These are phyloP conservation scores for Nicator chloris DNA, from an alignment of 2,113 vertebrate genomes.

Conservation along the genomic window DNA sequence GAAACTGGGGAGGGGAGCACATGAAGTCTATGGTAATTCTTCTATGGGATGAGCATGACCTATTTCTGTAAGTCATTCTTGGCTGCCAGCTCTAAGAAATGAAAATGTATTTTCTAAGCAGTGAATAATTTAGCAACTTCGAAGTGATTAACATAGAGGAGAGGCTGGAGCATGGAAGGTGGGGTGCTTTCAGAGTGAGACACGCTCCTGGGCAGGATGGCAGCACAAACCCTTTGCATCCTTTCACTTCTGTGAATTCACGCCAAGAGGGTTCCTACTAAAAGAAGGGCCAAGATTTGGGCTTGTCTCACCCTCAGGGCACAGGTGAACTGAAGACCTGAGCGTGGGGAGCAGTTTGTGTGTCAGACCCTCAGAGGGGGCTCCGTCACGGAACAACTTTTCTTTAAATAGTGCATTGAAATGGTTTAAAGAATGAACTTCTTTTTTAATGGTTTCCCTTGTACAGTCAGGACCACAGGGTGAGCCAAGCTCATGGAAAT, in stretches of 20 bases:
- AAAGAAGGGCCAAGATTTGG: neutral
- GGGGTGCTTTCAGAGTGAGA: neutral
- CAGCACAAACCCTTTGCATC: neutral
- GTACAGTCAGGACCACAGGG: neutral
- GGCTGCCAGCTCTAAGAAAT: neutral
- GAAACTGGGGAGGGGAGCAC: neutral
- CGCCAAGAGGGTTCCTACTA: neutral
- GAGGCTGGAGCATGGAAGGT: neutral
- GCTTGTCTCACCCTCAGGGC: neutral
- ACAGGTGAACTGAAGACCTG: neutral
- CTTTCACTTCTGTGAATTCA: neutral
- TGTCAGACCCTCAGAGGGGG: neutral
- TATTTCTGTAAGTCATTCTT: constrained; percentile 46
- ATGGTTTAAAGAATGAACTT: neutral
- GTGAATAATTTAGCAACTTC: constrained; percentile 48
- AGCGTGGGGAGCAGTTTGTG: neutral
- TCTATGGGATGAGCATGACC: constrained; percentile 35
- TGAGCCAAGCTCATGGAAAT: neutral
- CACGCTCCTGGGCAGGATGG: neutral
- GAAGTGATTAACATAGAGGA: neutral
- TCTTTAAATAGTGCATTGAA: neutral
- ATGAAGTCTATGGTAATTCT: constrained; percentile 10
- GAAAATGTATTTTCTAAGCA: constrained; percentile 6
- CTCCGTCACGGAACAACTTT: neutral
- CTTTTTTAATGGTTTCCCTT: neutral